Evolutionary conservation across 2,888 invertebrate genomes (phyloP).

Genomic region (Drosophila hawaiiensis): DNA sequence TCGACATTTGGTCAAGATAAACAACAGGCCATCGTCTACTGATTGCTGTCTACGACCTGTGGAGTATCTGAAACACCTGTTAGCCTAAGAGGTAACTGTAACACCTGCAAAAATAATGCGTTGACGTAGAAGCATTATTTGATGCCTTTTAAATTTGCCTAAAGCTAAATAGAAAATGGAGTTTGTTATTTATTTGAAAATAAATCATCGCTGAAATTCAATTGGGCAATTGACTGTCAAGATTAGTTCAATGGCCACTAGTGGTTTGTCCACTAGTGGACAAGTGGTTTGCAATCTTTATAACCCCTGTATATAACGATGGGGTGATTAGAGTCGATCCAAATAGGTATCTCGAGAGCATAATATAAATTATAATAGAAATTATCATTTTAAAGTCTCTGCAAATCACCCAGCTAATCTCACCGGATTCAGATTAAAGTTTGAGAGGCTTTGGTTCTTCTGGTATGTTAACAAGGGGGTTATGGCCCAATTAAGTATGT

Average conservation of each 20-base stretch:
- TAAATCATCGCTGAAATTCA: slow-evolving; percentile 40
- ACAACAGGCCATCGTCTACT: not conserved
- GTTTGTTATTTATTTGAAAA: slow-evolving; percentile 28
- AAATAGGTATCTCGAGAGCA: slow-evolving; percentile 27
- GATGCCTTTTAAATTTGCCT: slow-evolving; percentile 30
- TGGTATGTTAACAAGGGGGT: not conserved
- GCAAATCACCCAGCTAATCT: slow-evolving; percentile 4
- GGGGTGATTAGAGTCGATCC: slow-evolving; percentile 44
- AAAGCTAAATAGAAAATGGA: not conserved
- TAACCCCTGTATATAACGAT: slow-evolving; percentile 33
- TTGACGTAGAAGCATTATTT: slow-evolving; percentile 19
- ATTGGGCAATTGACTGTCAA: slow-evolving; percentile 39
- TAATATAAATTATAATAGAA: slow-evolving; percentile 35
- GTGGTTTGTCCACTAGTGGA: too few species aligned
- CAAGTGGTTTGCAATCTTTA: slow-evolving; percentile 53
- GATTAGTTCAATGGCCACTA: slow-evolving; percentile 43
- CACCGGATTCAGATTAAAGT: slow-evolving; percentile 2
- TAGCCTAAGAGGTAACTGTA: slow-evolving; percentile 16
- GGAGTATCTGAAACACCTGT: slow-evolving; percentile 14
- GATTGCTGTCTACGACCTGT: slow-evolving; percentile 1
- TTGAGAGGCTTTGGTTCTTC: not conserved
- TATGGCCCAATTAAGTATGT: not conserved
- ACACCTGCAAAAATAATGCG: slow-evolving; percentile 37
- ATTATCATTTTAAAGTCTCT: slow-evolving; percentile 23
- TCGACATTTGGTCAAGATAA: slow-evolving; percentile 6